A percentile compares a stretch with the other conserved stretches of the same genome.
These are phyloP conservation scores for Distichodus sexfasciatus DNA, from an alignment of 2,797 vertebrate species.

Conservation along the genomic window DNA sequence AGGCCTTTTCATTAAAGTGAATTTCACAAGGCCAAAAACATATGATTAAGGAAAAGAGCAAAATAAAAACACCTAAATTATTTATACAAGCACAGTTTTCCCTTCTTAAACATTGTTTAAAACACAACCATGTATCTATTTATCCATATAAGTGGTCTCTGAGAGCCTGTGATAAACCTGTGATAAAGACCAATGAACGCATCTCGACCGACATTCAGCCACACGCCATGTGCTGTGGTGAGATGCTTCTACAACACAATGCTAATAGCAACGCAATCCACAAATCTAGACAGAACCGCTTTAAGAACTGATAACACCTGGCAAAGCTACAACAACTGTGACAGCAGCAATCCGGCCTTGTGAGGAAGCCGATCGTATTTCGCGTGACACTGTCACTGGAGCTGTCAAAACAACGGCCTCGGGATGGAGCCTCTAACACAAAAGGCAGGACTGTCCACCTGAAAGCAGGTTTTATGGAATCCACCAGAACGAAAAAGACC, in stretches of 20 bases:
- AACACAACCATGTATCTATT: no score
- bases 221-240: no score
- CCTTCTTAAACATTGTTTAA: no score
- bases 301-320: constrained; percentile 10
- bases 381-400: background rate
- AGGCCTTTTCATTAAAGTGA: background rate
- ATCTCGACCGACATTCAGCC: no score
- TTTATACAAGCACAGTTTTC: no score
- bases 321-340: constrained; percentile 2
- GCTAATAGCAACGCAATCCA: no score
- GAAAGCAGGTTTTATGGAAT: background rate
- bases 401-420: constrained; percentile 4
- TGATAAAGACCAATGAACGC: no score
- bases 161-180: no score
- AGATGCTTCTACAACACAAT: no score
- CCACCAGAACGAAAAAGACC: no score
- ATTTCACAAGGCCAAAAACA: background rate
- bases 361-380: constrained; percentile 26
- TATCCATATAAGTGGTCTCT: no score
- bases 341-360: background rate
- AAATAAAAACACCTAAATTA: background rate
- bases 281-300: background rate
- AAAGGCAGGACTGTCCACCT: background rate
- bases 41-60: background rate
- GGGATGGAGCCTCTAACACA: background rate